A percentile compares a stretch with the other conserved stretches of the same genome.
These are phyloP conservation scores for Lithophane socia DNA, from an alignment of 2,888 invertebrate species.

Conservation along the genomic window DNA sequence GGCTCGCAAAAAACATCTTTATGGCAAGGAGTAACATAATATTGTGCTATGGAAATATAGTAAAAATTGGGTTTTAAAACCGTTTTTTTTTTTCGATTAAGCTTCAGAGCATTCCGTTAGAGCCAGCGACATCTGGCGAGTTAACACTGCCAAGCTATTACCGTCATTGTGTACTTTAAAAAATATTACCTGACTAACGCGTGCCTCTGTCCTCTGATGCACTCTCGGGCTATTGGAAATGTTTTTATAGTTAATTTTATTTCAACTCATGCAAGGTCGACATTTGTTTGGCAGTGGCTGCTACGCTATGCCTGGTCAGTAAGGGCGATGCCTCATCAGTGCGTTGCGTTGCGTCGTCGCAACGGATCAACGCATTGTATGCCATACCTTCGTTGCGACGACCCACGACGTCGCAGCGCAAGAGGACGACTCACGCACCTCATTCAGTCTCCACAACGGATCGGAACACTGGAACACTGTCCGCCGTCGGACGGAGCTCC, in stretches of 20 bases:
- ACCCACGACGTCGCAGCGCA: no score
- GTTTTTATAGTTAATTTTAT: background rate
- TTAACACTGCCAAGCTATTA: background rate
- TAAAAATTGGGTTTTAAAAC: background rate
- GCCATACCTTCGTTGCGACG: no score
- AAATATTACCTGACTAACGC: background rate
- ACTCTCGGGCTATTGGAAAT: background rate
- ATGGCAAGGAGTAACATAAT: conserved; percentile 4
- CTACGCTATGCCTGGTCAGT: background rate
- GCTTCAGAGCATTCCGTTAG: background rate
- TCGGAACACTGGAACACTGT: no score
- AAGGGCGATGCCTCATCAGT: background rate
- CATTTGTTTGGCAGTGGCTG: background rate
- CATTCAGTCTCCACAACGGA: no score
- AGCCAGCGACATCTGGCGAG: background rate
- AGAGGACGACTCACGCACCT: no score
- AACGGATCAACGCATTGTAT: no score
- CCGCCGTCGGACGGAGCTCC: no score
- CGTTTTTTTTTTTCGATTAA: no score
- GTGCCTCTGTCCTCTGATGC: background rate
- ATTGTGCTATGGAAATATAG: background rate
- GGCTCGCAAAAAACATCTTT: conserved; percentile 33
- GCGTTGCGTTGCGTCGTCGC: no score
- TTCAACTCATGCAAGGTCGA: background rate
- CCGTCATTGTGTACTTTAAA: background rate